Conservation (phyloP, 2,113 vertebrate genomes). For the Calypte anna region DNA sequence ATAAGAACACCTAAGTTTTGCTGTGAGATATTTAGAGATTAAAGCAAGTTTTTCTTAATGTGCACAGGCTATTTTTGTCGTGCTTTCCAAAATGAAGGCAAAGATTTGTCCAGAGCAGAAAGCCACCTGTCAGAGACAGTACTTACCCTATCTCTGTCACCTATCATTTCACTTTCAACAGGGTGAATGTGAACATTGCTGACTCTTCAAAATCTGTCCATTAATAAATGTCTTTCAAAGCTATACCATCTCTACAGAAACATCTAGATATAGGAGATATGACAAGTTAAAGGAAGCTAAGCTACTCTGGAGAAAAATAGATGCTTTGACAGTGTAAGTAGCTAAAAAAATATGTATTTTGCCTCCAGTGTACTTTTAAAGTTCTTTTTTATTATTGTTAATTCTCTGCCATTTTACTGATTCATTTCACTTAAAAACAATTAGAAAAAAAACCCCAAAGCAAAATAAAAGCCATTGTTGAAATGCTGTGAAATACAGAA, state of each 20-base stretch:
- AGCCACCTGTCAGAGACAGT: not conserved
- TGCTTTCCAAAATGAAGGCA: not conserved
- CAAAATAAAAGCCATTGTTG: not conserved
- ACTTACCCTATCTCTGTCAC: not conserved
- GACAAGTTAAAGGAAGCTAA: not conserved
- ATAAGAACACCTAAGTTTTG: not conserved
- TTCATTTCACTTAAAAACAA: not conserved
- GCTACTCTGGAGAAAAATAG: not conserved
- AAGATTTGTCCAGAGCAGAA: not conserved
- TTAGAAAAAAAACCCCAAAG: too few relatives aligned
- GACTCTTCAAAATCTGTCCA: not conserved
- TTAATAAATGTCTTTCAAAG: not conserved
- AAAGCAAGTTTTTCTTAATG: not conserved
- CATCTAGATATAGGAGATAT: not conserved
- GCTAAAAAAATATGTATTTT: not conserved
- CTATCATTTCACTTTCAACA: not conserved
- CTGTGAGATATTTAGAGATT: not conserved
- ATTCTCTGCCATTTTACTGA: not conserved
- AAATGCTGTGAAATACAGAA: not conserved
- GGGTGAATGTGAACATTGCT: not conserved
- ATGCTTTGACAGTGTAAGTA: not conserved
- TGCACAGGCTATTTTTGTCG: not conserved
- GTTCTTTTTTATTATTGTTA: not conserved
- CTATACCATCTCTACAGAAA: not conserved
- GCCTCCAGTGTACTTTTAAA: not conserved